Evolutionary conservation across 2,888 invertebrate genomes (phyloP).

Genomic region (Phragmatobia fuliginosa): DNA sequence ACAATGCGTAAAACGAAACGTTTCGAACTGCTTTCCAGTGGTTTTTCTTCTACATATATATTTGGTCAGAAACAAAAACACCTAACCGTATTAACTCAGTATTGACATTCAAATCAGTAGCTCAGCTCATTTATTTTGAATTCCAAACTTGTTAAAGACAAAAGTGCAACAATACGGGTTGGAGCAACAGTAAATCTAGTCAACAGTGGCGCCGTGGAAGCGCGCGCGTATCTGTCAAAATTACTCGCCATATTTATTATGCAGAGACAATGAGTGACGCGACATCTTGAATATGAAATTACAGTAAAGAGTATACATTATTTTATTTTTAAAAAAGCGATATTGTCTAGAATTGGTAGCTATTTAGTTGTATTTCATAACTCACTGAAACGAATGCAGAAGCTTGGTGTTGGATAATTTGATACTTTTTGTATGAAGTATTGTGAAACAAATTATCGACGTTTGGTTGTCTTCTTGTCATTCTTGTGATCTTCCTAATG

Average conservation of each 20-base stretch:
- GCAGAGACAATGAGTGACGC: conserved; percentile 56
- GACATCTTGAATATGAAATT: conserved; percentile 49
- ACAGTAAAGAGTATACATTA: conserved; percentile 23
- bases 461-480: neutral
- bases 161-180: conserved; percentile 78
- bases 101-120: conserved; percentile 86
- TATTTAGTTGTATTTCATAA: conserved; percentile 13
- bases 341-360: conserved; percentile 32
- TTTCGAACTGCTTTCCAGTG: conserved; percentile 31
- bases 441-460: neutral
- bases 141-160: conserved; percentile 76
- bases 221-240: conserved; percentile 79
- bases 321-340: conserved; percentile 30
- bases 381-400: neutral
- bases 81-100: conserved; percentile 78
- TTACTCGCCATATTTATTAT: conserved; percentile 73
- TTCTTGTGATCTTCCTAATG: too few relatives aligned
- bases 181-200: conserved; percentile 82
- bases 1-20: conserved; percentile 49
- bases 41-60: conserved; percentile 54
- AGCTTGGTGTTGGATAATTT: neutral
- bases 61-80: conserved; percentile 80
- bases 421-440: neutral
- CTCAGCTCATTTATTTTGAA: conserved; percentile 80
- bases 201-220: conserved; percentile 82